A percentile compares a stretch with the other conserved stretches of the same genome.
Evolutionary conservation across 1,140 invertebrate species (phyloP).

Genomic region (Tyrophagus putrescentiae): DNA sequence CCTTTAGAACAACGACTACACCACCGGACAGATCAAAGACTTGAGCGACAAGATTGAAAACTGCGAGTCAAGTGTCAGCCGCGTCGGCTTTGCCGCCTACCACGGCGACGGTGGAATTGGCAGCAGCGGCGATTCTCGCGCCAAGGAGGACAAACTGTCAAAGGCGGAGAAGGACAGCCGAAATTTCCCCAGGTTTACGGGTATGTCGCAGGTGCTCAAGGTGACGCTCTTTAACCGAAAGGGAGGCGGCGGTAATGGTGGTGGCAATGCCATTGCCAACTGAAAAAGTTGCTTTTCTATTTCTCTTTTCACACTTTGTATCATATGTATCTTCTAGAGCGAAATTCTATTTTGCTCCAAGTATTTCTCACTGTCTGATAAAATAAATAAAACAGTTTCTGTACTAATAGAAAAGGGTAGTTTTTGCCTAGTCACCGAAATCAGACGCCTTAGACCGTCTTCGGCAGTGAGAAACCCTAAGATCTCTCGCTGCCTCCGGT

Average conservation of each 20-base stretch:
- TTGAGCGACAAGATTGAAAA: conserved; percentile 91
- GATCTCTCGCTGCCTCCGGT: background rate
- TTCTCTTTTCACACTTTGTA: background rate
- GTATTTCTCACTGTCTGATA: background rate
- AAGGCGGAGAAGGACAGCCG: conserved; percentile 90
- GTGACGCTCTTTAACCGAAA: conserved; percentile 72
- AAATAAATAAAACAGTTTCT: background rate
- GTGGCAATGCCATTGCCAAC: background rate
- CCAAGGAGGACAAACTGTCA: conserved; percentile 82
- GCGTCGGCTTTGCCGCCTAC: conserved; percentile 42
- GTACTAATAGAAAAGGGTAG: background rate
- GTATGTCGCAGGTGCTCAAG: conserved; percentile 90
- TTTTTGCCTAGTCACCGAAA: background rate
- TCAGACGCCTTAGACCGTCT: conserved; percentile 4
- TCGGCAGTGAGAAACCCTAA: background rate
- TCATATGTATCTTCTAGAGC: background rate
- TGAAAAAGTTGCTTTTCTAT: background rate
- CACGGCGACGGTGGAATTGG: conserved; percentile 56
- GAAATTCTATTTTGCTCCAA: background rate
- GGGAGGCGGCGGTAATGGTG: too few relatives aligned
- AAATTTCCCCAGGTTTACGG: conserved; percentile 88
- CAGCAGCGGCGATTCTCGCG: too few relatives aligned
- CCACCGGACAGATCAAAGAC: conserved; percentile 89
- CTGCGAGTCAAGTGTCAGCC: conserved; percentile 63
- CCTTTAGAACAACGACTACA: conserved; percentile 75